Evolutionary conservation across 2,113 vertebrate species (phyloP).

Genomic region (Lipotes vexillifer): DNA sequence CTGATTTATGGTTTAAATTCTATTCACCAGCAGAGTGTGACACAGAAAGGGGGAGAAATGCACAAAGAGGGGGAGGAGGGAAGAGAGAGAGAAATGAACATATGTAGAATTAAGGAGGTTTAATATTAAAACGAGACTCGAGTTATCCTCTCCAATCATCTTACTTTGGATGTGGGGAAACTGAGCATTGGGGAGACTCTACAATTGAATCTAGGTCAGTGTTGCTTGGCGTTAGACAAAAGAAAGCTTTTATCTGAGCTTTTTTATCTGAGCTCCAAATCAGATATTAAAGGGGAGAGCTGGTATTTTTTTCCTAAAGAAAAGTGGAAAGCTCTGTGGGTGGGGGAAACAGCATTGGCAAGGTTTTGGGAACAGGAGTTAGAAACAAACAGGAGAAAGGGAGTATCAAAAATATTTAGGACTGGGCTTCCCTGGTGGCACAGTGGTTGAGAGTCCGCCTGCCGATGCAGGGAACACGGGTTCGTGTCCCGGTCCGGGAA

Average conservation of each 20-base stretch:
- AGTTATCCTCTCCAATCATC: background rate
- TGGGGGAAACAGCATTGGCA: background rate
- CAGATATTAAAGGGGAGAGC: background rate
- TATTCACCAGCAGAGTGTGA: background rate
- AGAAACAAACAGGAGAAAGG: background rate
- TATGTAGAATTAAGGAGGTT: background rate
- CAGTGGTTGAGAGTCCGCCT: no score
- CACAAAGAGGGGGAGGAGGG: background rate
- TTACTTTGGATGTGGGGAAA: background rate
- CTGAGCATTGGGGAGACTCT: background rate
- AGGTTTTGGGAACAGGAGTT: background rate
- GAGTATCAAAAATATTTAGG: background rate
- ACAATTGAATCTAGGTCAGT: background rate
- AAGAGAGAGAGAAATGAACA: background rate
- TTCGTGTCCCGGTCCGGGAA: accelerated
- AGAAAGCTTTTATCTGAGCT: background rate
- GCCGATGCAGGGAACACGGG: no score
- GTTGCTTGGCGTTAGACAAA: background rate
- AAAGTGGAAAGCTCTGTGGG: background rate
- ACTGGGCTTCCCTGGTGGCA: no score
- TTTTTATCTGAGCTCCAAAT: background rate
- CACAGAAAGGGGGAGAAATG: background rate
- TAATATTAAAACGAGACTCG: background rate
- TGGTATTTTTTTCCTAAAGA: background rate
- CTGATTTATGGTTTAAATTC: background rate